These are phyloP conservation scores for Torymus texanus DNA, from an alignment of 2,888 invertebrate species.

Conservation along the genomic window DNA sequence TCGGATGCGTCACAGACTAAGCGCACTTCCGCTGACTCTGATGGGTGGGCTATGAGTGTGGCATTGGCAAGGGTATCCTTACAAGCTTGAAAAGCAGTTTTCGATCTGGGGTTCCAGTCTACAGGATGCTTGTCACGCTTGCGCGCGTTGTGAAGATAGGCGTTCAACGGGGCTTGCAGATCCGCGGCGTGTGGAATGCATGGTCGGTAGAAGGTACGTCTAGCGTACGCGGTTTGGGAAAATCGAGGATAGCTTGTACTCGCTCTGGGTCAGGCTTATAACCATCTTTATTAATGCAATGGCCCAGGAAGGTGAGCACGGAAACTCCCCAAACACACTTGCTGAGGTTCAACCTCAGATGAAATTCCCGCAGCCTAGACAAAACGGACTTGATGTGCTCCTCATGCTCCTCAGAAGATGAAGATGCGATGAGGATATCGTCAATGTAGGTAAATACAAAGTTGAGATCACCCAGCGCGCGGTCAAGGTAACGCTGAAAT, in stretches of 20 bases:
- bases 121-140: not conserved
- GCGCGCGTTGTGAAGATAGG: not conserved
- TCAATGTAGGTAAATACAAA: conserved; percentile 25
- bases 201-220: too few relatives aligned
- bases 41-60: not conserved
- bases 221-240: too few relatives aligned
- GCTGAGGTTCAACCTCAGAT: conserved; percentile 37
- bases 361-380: not conserved
- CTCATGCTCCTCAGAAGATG: conserved; percentile 34
- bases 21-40: not conserved
- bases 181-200: not conserved
- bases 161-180: not conserved
- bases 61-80: not conserved
- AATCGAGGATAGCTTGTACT: not conserved
- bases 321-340: conserved; percentile 29
- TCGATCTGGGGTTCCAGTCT: not conserved
- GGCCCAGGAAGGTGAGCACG: not conserved
- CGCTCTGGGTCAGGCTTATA: not conserved
- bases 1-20: not conserved
- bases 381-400: conserved; percentile 22
- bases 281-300: not conserved
- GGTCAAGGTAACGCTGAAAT: conserved; percentile 2
- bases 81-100: not conserved
- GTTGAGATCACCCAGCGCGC: conserved; percentile 29
- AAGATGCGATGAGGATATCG: conserved; percentile 49